phyloP scores from a whole-genome alignment of 2,113 vertebrate species.

The Clarias batrachus region DNA sequence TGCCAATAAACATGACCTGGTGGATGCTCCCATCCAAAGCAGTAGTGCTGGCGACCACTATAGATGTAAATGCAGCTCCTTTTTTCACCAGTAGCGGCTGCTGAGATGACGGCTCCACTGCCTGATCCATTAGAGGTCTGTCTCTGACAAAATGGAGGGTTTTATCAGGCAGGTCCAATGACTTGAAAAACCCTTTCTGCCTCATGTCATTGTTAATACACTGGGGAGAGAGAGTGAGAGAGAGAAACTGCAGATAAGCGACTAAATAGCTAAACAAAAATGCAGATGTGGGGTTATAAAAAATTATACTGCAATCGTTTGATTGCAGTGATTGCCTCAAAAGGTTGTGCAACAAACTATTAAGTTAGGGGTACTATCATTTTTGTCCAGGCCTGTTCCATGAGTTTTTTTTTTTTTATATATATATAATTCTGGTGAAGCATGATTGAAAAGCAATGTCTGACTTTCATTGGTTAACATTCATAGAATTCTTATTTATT shows the following conservation, averaged over 20 bases:
- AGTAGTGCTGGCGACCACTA: conserved; percentile 66
- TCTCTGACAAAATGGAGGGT: conserved; percentile 75
- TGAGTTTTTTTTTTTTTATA: no score
- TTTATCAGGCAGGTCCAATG: conserved; percentile 71
- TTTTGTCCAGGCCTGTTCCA: no score
- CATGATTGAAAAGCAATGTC: no score
- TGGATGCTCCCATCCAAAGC: conserved; percentile 63
- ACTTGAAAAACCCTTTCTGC: conserved; percentile 51
- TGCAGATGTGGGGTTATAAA: no score
- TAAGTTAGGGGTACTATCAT: no score
- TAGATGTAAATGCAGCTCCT: conserved; percentile 68
- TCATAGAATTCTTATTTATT: no score
- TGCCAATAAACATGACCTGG: conserved; percentile 77
- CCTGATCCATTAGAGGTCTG: conserved; percentile 72
- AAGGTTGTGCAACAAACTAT: no score
- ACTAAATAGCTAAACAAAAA: no score
- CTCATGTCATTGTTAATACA: conserved; percentile 66
- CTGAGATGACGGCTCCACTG: conserved; percentile 61
- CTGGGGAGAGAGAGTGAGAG: conserved; percentile 50
- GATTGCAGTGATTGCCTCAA: no score
- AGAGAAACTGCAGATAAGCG: neutral
- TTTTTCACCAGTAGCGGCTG: conserved; percentile 67
- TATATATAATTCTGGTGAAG: no score
- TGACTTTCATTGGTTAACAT: no score
- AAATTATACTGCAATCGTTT: no score